A percentile compares a stretch with the other conserved stretches of the same genome.
These are phyloP conservation scores for Odontocerum albicorne DNA, from an alignment of 2,888 invertebrate genomes.

Conservation along the genomic window DNA sequence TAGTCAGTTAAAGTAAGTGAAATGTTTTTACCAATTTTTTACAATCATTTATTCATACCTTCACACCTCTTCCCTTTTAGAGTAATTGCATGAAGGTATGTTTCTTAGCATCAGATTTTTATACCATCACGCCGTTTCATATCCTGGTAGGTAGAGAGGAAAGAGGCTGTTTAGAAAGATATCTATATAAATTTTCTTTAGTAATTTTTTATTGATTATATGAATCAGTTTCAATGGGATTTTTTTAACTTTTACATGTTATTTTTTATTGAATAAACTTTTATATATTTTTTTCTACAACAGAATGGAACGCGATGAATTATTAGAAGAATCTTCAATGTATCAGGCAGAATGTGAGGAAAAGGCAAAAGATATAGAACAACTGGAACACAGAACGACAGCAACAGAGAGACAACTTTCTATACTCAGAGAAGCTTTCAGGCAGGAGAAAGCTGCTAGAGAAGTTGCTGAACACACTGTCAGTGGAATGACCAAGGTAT, in stretches of 20 bases:
- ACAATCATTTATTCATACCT: too few relatives aligned
- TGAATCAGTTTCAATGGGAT: too few relatives aligned
- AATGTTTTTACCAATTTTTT: conserved; percentile 40
- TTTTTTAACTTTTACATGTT: neutral
- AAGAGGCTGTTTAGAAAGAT: too few relatives aligned
- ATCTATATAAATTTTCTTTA: too few relatives aligned
- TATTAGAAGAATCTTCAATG: conserved; percentile 21
- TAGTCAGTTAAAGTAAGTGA: conserved; percentile 56
- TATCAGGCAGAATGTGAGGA: conserved; percentile 23
- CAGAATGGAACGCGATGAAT: conserved; percentile 30
- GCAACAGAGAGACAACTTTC: conserved; percentile 24
- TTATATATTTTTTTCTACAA: too few relatives aligned
- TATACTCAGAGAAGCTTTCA: conserved; percentile 26
- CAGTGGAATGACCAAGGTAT: conserved; percentile 27
- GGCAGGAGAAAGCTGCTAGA: conserved; percentile 33
- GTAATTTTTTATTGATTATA: too few relatives aligned
- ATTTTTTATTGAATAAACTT: too few relatives aligned
- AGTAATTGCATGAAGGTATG: too few relatives aligned
- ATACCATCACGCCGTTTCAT: too few relatives aligned
- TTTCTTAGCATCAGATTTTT: too few relatives aligned
- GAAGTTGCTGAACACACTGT: conserved; percentile 32
- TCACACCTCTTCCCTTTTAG: too few relatives aligned
- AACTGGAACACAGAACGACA: conserved; percentile 20
- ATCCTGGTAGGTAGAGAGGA: too few relatives aligned
- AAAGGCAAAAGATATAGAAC: conserved; percentile 26